Conservation (phyloP, 2,888 invertebrate genomes). For the Cyaniris semiargus region DNA sequence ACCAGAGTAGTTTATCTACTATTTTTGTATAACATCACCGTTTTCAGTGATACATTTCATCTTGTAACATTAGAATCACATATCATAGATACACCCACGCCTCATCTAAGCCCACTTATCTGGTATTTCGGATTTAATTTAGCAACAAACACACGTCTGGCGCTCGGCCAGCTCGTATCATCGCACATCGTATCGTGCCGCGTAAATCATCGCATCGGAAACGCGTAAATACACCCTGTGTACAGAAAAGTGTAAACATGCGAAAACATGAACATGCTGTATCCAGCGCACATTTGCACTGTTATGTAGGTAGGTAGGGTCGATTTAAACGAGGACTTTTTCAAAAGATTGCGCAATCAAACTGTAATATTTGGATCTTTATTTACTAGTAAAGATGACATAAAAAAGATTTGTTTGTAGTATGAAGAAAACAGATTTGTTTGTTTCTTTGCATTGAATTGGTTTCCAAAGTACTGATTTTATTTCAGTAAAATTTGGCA, state of each 20-base stretch:
- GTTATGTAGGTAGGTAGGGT: no score
- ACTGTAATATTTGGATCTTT: no score
- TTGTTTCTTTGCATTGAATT: no score
- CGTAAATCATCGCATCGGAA: slow-evolving; percentile 4
- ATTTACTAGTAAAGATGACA: no score
- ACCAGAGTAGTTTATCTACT: no score
- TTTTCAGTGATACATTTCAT: not conserved
- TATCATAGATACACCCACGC: not conserved
- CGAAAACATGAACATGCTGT: not conserved
- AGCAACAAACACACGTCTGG: slow-evolving; percentile 7
- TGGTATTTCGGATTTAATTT: slow-evolving; percentile 13
- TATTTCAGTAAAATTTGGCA: no score
- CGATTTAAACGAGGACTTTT: no score
- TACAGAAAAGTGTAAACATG: not conserved
- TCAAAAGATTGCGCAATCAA: no score
- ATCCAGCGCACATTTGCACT: not conserved
- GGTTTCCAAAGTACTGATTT: no score
- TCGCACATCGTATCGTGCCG: not conserved
- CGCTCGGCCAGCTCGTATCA: not conserved
- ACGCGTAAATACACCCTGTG: not conserved
- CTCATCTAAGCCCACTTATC: not conserved
- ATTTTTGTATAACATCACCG: no score
- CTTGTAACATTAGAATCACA: not conserved
- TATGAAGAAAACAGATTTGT: no score
- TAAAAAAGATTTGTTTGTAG: no score